Base-by-base conservation (phyloP, 2,888 invertebrate genomes). In the Melinopterus prodromus region DNA sequence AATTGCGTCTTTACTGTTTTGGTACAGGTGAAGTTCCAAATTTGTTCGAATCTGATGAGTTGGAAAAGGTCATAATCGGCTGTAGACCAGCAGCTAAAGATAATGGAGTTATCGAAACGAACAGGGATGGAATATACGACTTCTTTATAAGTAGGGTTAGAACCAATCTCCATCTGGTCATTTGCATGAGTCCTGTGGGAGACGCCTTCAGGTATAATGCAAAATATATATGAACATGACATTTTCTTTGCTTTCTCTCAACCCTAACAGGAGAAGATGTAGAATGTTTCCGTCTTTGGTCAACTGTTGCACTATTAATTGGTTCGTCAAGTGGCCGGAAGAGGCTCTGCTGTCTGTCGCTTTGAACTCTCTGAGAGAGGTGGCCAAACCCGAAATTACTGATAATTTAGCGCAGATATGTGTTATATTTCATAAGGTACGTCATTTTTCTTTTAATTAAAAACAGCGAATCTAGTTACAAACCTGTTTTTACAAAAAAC, bases 201-300 rank as follows among this genome's bases (percentile, higher is more conserved):
- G 96, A 96, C 87, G 94, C 96, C 0, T 97, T 97, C 88, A 92
- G 96, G 92, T 93, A 86, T 79, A 12, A 35, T 12, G 36, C 16
- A n/a, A 53, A 53, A 53, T 53, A 53, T 53, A 72, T 53, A 53
- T 53, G 53, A 53, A 4, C 53, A 53, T 53, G 1, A 53, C 9
- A 53, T 76, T 38, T 76, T 78, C 36, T 12, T 7, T 53, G 1
- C 53, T 26, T 37, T 77, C 15, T 26, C 26, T 26, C 26, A 1
- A 26, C 26, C 26, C 26, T 3, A 26, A 26, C 78, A 94, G 96
- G 82, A 93, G 96, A 70, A 92, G 98, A 6, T 96, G 98, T 85
- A 93, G 98, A 71, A 97, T 98, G 96, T 98, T 98, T 88, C 98
- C 98, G 0, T 97, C 98, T 0, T 90, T 98, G 82, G 96, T 97